Evolutionary conservation across 1,140 invertebrate species (phyloP).

Genomic region (Cyclargus thomasi): DNA sequence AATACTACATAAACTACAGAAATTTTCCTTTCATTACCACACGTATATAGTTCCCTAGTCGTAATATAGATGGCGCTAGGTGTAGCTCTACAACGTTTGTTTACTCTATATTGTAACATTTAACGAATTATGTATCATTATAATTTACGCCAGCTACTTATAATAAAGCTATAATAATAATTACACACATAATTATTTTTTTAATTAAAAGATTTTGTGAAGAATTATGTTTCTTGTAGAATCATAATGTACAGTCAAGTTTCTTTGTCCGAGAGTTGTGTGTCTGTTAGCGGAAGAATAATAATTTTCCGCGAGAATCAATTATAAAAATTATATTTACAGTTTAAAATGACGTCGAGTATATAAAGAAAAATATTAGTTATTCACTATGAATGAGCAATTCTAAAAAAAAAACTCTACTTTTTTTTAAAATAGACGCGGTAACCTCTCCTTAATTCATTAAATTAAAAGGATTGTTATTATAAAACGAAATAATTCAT

Average conservation of each 20-base stretch:
- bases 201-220: not conserved
- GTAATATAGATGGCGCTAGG: slow-evolving; percentile 38
- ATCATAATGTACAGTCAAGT: not conserved
- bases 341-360: not conserved
- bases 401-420: no score
- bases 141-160: not conserved
- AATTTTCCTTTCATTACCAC: no score
- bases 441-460: no score
- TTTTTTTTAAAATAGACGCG: no score
- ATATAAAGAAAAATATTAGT: no score
- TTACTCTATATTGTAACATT: not conserved
- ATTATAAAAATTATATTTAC: not conserved
- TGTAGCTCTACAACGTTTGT: slow-evolving; percentile 18
- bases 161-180: not conserved
- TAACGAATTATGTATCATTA: not conserved
- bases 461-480: no score
- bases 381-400: no score
- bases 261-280: not conserved
- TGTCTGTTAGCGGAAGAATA: not conserved
- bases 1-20: no score
- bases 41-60: not conserved
- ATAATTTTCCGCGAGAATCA: not conserved
- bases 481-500: no score
- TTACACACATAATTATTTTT: not conserved
- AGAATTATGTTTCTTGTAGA: not conserved